phyloP scores from a whole-genome alignment of 2,888 invertebrate genomes.

The Zygaena filipendulae region DNA sequence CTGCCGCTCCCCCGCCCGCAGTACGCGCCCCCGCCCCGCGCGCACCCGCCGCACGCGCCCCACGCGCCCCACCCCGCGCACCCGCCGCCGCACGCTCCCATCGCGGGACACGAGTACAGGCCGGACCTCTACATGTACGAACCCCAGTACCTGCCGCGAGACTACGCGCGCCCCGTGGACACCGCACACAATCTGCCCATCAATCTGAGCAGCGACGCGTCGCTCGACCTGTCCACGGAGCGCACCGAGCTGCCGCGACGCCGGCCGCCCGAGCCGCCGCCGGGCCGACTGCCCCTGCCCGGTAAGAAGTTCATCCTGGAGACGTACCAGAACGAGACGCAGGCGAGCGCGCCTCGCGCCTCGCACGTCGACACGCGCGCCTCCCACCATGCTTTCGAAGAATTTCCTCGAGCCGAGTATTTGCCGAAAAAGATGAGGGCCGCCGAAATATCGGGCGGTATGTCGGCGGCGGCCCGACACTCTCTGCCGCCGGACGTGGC shows the following conservation, averaged over 20 bases:
- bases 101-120: conserved; percentile 38
- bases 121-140: conserved; percentile 44
- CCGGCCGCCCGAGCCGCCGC: conserved; percentile 43
- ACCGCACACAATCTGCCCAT: conserved; percentile 50
- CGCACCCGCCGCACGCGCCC: conserved; percentile 24
- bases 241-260: conserved; percentile 49
- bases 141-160: conserved; percentile 33
- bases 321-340: conserved; percentile 56
- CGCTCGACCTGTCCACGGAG: conserved; percentile 51
- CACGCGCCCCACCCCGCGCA: conserved; percentile 27
- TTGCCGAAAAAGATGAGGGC: conserved; percentile 65
- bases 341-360: conserved; percentile 32
- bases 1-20: conserved; percentile 20
- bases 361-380: conserved; percentile 22
- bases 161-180: conserved; percentile 38
- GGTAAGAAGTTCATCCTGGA: conserved; percentile 62
- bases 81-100: conserved; percentile 24
- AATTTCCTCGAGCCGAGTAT: conserved; percentile 46
- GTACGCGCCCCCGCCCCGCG: conserved; percentile 21
- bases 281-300: conserved; percentile 46
- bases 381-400: conserved; percentile 22
- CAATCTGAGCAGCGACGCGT: conserved; percentile 59
- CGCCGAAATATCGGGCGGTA: conserved; percentile 57
- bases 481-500: conserved; percentile 20
- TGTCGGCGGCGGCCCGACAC: conserved; percentile 32